Conservation (phyloP, 2,797 vertebrate species). For the Cuculus canorus region DNA sequence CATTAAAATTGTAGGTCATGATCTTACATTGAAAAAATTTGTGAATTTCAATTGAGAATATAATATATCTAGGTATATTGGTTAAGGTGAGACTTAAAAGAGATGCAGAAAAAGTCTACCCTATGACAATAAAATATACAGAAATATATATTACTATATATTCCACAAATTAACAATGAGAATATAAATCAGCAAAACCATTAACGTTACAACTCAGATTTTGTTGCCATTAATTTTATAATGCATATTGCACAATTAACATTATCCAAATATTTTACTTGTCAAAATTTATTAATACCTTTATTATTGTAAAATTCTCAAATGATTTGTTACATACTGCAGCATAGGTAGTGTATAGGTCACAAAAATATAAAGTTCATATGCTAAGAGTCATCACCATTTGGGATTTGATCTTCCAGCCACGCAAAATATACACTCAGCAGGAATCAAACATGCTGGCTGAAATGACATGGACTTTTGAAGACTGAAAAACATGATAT, state of each 20-base stretch:
- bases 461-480: neutral
- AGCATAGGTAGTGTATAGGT: neutral
- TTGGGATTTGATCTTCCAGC: neutral
- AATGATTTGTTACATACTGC: neutral
- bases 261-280: neutral
- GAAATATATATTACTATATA: neutral
- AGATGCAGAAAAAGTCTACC: neutral
- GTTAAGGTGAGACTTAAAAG: neutral
- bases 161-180: neutral
- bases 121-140: neutral
- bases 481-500: neutral
- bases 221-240: neutral
- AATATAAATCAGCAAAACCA: neutral
- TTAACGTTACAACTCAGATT: neutral
- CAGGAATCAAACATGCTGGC: rapidly evolving
- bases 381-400: neutral
- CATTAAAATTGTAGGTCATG: neutral
- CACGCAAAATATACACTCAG: neutral
- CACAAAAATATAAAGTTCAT: neutral
- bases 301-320: neutral
- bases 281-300: neutral
- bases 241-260: neutral
- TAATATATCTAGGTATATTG: neutral
- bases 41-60: neutral
- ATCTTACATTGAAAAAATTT: neutral